A percentile compares a stretch with the other conserved stretches of the same genome.
phyloP scores from a whole-genome alignment of 2,113 vertebrate genomes.

The Shinisaurus crocodilurus region DNA sequence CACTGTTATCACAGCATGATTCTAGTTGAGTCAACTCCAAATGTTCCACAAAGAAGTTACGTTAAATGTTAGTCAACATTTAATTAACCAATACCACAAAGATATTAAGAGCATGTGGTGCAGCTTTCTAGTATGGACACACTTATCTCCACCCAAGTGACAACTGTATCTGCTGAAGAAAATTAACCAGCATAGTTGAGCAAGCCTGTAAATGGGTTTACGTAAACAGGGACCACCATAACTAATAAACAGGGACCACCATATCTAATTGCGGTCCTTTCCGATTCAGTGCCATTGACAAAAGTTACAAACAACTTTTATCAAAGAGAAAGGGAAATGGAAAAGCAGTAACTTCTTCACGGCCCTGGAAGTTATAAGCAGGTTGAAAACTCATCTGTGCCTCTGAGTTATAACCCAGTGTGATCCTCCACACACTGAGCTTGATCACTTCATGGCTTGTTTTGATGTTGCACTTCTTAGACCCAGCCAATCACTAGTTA shows the following conservation, averaged over 20 bases:
- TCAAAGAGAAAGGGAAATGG: not conserved
- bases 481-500: conserved; percentile 84
- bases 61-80: not conserved
- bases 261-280: not conserved
- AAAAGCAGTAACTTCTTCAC: not conserved
- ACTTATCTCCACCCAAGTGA: not conserved
- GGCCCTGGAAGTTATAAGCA: not conserved
- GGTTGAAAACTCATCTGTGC: conserved; percentile 77
- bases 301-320: not conserved
- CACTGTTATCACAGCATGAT: too few species aligned
- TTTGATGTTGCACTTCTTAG: conserved; percentile 90
- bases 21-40: not conserved
- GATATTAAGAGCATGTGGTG: not conserved
- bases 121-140: not conserved
- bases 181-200: not conserved
- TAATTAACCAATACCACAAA: not conserved
- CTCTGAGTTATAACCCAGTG: conserved; percentile 96
- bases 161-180: not conserved
- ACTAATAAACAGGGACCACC: not conserved
- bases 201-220: not conserved
- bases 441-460: conserved; percentile 89
- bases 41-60: not conserved
- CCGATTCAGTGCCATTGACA: not conserved
- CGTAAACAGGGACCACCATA: not conserved
- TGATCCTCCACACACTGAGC: conserved; percentile 87